Evolutionary conservation across 2,113 vertebrate genomes (phyloP).

Genomic region (Rhinopomastus cyanomelas): DNA sequence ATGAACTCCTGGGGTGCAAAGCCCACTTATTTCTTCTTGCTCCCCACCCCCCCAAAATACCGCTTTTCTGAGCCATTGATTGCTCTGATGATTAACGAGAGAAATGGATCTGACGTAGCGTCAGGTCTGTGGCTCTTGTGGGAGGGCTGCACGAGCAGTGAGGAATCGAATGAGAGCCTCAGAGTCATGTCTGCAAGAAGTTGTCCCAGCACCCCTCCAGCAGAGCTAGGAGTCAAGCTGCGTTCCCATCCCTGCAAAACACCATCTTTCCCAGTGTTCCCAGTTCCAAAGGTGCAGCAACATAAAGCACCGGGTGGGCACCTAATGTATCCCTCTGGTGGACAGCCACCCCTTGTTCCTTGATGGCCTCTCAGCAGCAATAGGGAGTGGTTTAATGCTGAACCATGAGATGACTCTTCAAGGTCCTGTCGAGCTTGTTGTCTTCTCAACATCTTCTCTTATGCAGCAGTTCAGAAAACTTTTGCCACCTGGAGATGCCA

Average conservation of each 20-base stretch:
- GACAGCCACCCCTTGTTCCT: not conserved
- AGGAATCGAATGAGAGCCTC: not conserved
- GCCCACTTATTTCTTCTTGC: not conserved
- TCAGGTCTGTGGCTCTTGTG: not conserved
- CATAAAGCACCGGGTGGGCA: fast-evolving
- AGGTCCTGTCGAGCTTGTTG: not conserved
- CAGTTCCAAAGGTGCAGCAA: not conserved
- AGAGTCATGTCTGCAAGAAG: not conserved
- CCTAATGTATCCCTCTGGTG: not conserved
- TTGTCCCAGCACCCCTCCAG: not conserved
- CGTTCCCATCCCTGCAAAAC: not conserved
- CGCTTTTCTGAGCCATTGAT: not conserved
- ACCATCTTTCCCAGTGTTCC: not conserved
- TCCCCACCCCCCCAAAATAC: not conserved
- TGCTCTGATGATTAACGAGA: not conserved
- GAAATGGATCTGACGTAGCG: not conserved
- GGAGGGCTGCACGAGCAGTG: not conserved
- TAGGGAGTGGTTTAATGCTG: not conserved
- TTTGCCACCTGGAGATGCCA: not conserved
- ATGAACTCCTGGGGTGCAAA: slow-evolving; percentile 4
- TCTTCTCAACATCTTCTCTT: not conserved
- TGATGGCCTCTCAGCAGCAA: not conserved
- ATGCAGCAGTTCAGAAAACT: not conserved
- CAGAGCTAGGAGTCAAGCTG: not conserved
- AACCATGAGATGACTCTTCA: not conserved